These are phyloP conservation scores for Trissolcus basalis DNA, from an alignment of 1,140 invertebrate genomes.

Conservation along the genomic window DNA sequence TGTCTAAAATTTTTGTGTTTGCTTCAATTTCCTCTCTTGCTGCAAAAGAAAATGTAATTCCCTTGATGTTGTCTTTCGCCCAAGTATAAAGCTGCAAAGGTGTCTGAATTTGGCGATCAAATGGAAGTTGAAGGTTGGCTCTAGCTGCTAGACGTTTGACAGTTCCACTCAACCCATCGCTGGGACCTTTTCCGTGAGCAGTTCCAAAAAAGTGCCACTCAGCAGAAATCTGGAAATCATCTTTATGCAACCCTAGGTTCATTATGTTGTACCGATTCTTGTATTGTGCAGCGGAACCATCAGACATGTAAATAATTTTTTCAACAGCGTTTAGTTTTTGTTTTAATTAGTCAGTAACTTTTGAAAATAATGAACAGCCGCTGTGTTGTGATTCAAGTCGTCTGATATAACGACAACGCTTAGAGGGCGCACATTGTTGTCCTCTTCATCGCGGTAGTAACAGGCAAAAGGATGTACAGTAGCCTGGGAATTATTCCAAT, in stretches of 20 bases:
- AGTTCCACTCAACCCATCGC: slow-evolving; percentile 62
- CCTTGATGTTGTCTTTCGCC: slow-evolving; percentile 24
- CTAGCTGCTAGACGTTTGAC: slow-evolving; percentile 48
- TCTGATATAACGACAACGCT: slow-evolving; percentile 49
- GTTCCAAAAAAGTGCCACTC: slow-evolving; percentile 66
- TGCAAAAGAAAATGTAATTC: slow-evolving; percentile 28
- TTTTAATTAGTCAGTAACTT: slow-evolving; percentile 40
- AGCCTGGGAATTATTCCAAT: slow-evolving; percentile 60
- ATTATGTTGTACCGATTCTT: slow-evolving; percentile 66
- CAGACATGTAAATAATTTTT: slow-evolving; percentile 63
- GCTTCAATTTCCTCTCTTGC: slow-evolving; percentile 11
- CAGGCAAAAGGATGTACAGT: slow-evolving; percentile 59
- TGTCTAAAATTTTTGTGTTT: slow-evolving; percentile 24
- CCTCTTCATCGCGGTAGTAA: slow-evolving; percentile 40
- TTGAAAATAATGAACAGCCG: slow-evolving; percentile 53
- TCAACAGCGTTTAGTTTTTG: slow-evolving; percentile 45
- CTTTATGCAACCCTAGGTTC: slow-evolving; percentile 60
- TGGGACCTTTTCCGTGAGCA: slow-evolving; percentile 63
- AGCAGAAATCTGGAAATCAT: slow-evolving; percentile 60
- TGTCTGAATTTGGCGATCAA: slow-evolving; percentile 28
- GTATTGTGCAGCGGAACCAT: slow-evolving; percentile 63
- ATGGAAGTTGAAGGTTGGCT: slow-evolving; percentile 34
- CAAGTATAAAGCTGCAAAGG: slow-evolving; percentile 9
- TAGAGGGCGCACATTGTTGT: slow-evolving; percentile 17
- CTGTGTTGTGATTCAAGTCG: slow-evolving; percentile 51